Evolutionary conservation across 1,140 invertebrate species (phyloP).

Genomic region (Tetragnatha versicolor): DNA sequence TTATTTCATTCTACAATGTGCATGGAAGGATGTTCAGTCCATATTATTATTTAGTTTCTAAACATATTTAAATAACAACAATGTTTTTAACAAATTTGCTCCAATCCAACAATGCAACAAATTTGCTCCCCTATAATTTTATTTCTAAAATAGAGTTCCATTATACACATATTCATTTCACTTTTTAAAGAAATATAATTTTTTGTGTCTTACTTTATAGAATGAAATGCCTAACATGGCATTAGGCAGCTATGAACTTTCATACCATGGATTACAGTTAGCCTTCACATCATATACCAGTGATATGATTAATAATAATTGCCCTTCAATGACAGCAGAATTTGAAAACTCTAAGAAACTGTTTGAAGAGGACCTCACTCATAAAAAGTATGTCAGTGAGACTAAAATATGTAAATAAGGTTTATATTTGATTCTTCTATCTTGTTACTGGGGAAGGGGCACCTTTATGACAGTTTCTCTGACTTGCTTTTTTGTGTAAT

Average conservation of each 20-base stretch:
- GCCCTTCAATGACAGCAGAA: neutral
- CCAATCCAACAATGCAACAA: neutral
- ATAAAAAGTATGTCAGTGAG: neutral
- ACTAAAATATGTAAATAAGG: neutral
- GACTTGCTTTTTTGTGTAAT: neutral
- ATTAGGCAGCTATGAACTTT: neutral
- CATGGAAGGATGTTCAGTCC: neutral
- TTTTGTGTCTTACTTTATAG: neutral
- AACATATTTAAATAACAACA: neutral
- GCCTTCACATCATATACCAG: neutral
- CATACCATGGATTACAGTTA: neutral
- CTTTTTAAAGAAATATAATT: neutral
- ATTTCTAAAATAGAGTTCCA: neutral
- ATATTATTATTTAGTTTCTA: neutral
- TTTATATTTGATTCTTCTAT: no score
- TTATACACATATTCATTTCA: neutral
- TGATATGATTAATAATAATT: neutral
- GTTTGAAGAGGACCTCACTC: slow-evolving; percentile 1
- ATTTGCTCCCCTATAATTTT: no score
- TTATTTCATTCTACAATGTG: neutral
- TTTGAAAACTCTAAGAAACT: neutral
- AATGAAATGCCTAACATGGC: neutral
- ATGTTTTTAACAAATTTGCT: neutral
- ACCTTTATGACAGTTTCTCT: neutral
- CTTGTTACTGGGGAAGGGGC: no score